Evolutionary conservation across 2,888 invertebrate species (phyloP), one percentile per base, ranked within the genome.

Genomic region (Galeopsomyia nigrocyanea): DNA sequence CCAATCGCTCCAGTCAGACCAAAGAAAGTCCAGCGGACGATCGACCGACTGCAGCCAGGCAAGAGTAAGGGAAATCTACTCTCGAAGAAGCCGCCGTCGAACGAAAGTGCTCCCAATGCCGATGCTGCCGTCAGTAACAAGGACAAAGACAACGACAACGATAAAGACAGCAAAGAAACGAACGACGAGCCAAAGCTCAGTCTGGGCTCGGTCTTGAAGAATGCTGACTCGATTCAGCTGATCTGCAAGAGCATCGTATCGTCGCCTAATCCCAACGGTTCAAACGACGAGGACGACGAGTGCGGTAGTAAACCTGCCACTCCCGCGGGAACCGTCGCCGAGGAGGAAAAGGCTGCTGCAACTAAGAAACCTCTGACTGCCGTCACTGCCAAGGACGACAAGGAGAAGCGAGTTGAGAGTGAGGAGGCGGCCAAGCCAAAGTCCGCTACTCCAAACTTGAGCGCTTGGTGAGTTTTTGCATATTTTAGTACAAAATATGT

Each of bases 61-160:
- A 95, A 95, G 86, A 92, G 95, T 81, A 95, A 95, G 88, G 95
- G 95, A 0, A 95, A 95, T 87, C 88, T 95, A 21, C 77, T 85
- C 26, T 88, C 95, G 31, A 91, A 93, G 51, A 94, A 93, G 82
- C 89, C 90, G 2, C 39, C 31, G 89, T 88, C 10, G 92, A 92
- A 47, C n/a, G 74, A 71, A 3, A 91, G 91, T 77, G 91, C 91
- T 76, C 76, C 77, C 10, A 39, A 61, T 16, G 78, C 72, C n/a
- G 82, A 83, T n/a, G 50, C 74, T 1, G 81, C 88, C 2, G 89
- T 89, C 76, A 90, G 89, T 79, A 88, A 90, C 39, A 39, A 39
- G 10, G 39, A 39, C 39, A 39, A 39, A 39, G 39, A 39, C 10
- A n/a, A 19, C 6, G 92, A 92, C 83, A 87, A 88, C 0, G 90